Percentiles rank a stretch among this genome's conserved stretches.
These are phyloP conservation scores for Epinotia bilunana DNA, from an alignment of 2,888 invertebrate species.

Conservation along the genomic window DNA sequence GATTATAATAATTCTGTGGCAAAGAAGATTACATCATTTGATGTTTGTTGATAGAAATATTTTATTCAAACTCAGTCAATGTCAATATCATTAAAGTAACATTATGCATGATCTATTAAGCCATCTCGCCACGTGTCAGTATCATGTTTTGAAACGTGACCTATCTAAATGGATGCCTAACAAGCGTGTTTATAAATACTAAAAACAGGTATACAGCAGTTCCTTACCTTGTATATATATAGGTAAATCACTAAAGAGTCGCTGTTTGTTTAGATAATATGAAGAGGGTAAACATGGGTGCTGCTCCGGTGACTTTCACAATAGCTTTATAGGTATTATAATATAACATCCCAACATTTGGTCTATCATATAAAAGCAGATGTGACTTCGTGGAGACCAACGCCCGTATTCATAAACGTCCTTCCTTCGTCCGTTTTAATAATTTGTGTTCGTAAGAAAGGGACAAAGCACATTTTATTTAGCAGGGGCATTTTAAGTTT, in stretches of 20 bases:
- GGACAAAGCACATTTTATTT: too few relatives aligned
- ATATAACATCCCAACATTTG: neutral
- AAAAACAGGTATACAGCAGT: constrained; percentile 29
- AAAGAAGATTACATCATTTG: neutral
- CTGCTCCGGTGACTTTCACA: constrained; percentile 10
- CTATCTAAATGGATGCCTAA: constrained; percentile 33
- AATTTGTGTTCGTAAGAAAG: too few relatives aligned
- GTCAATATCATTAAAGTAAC: constrained; percentile 33
- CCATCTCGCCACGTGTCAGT: constrained; percentile 34
- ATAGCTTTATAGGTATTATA: neutral
- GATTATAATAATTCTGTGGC: neutral
- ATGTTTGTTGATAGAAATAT: constrained; percentile 7
- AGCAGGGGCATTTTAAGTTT: too few relatives aligned
- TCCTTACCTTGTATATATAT: constrained; percentile 9
- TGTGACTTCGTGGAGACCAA: neutral
- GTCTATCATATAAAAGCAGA: neutral
- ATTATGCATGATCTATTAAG: constrained; percentile 31
- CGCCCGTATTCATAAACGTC: too few relatives aligned
- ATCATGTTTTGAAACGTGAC: constrained; percentile 38
- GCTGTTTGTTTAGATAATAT: constrained; percentile 28
- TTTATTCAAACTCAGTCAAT: constrained; percentile 17
- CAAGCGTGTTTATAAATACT: constrained; percentile 30
- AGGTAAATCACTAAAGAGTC: constrained; percentile 5
- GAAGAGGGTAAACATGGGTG: constrained; percentile 6
- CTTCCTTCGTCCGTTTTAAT: too few relatives aligned